Percentiles rank a stretch among this genome's conserved stretches.
phyloP scores from a whole-genome alignment of 2,888 invertebrate genomes.

The Sisyra nigra region DNA sequence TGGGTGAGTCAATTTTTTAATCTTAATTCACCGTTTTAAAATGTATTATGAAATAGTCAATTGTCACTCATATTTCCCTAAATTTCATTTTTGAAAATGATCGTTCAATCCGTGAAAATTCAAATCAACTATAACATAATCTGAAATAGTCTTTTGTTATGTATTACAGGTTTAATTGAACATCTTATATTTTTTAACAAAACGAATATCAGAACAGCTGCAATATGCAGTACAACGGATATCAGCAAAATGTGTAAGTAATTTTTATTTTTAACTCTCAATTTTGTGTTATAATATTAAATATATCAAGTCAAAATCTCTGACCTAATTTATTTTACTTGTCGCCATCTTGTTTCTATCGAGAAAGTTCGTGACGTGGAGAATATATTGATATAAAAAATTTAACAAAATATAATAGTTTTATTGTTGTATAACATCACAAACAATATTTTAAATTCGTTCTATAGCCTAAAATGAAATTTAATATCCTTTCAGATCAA shows the following conservation, averaged over 20 bases:
- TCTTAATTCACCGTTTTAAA: no score
- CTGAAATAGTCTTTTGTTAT: neutral
- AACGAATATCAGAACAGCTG: slow-evolving; percentile 15
- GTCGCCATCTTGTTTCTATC: slow-evolving; percentile 1
- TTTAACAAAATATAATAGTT: no score
- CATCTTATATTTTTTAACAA: slow-evolving; percentile 15
- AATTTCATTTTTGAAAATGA: no score
- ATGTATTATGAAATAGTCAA: no score
- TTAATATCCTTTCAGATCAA: no score
- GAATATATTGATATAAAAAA: no score
- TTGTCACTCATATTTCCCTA: no score
- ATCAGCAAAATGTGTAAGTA: slow-evolving; percentile 25
- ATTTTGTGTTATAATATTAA: neutral
- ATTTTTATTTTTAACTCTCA: slow-evolving; percentile 3
- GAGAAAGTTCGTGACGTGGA: neutral
- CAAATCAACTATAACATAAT: neutral
- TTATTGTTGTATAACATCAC: no score
- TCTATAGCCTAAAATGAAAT: no score
- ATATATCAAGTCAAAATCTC: neutral
- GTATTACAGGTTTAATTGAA: neutral
- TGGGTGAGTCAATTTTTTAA: slow-evolving; percentile 2
- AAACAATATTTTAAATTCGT: no score
- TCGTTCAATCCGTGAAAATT: no score
- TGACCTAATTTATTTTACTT: slow-evolving; percentile 1
- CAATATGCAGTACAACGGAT: slow-evolving; percentile 31